Evolutionary conservation across 1,140 invertebrate species (phyloP).

Genomic region (Aphaenogaster rudis): DNA sequence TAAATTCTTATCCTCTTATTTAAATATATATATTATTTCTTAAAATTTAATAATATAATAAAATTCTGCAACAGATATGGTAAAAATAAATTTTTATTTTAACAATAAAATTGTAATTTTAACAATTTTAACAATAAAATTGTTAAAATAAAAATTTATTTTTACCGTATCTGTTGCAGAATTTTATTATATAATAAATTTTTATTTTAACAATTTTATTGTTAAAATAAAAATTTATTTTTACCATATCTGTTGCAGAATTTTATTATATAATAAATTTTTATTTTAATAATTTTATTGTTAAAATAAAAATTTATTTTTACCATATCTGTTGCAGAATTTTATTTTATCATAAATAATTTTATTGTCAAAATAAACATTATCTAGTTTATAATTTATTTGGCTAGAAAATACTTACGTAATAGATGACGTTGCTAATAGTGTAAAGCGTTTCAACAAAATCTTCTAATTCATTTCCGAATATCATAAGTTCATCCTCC

Average conservation of each 20-base stretch:
- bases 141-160: neutral
- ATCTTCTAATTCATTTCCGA: slow-evolving; percentile 85
- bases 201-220: too few relatives aligned
- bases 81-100: neutral
- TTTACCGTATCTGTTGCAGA: neutral
- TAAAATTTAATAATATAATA: neutral
- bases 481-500: slow-evolving; percentile 76
- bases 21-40: neutral
- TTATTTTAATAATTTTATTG: too few relatives aligned
- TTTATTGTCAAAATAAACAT: neutral
- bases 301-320: too few relatives aligned
- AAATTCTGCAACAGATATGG: neutral
- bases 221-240: too few relatives aligned
- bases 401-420: slow-evolving; percentile 79
- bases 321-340: too few relatives aligned
- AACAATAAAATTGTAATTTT: neutral
- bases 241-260: too few relatives aligned
- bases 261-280: too few relatives aligned
- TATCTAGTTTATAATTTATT: neutral
- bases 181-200: slow-evolving; percentile 1
- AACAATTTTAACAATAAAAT: neutral
- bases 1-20: neutral
- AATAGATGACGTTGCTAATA: slow-evolving; percentile 86
- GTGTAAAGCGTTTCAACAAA: slow-evolving; percentile 86
- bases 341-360: too few relatives aligned